Conservation (phyloP, 2,888 invertebrate genomes). For the Eupithecia subumbrata region DNA sequence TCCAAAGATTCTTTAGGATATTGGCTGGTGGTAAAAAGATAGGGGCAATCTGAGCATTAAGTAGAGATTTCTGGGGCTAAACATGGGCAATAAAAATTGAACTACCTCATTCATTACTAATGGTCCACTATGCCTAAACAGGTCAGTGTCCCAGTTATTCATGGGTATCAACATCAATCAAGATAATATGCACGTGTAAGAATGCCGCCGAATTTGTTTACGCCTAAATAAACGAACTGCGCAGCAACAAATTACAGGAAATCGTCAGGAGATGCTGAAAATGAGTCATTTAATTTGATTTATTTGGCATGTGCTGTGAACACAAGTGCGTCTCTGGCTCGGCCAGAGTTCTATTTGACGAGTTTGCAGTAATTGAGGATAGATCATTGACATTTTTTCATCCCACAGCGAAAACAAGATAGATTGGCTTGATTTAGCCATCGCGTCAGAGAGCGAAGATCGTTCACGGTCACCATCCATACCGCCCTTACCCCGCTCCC, state of each 20-base stretch:
- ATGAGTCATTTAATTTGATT: slow-evolving; percentile 52
- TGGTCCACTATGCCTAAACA: slow-evolving; percentile 5
- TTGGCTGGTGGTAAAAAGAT: neutral
- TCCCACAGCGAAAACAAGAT: slow-evolving; percentile 31
- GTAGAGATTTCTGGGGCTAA: neutral
- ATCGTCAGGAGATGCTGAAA: slow-evolving; percentile 47
- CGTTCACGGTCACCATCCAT: slow-evolving; percentile 76
- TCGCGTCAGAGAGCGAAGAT: slow-evolving; percentile 64
- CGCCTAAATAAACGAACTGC: slow-evolving; percentile 46
- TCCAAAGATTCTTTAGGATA: neutral
- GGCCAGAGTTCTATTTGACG: neutral
- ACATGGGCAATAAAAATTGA: neutral
- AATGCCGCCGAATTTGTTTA: slow-evolving; percentile 24
- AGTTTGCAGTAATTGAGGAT: neutral
- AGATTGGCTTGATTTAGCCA: slow-evolving; percentile 49
- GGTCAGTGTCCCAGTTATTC: slow-evolving; percentile 6
- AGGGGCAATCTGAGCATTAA: neutral
- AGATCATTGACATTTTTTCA: neutral
- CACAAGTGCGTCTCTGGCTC: neutral
- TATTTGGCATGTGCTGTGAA: slow-evolving; percentile 22
- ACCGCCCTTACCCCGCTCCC: slow-evolving; percentile 69
- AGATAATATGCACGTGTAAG: neutral
- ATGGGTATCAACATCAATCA: slow-evolving; percentile 13
- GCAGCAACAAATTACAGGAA: slow-evolving; percentile 49
- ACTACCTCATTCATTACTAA: neutral